Base-by-base conservation (phyloP, 2,888 invertebrate genomes). In the Scaptomyza caliginosa region DNA sequence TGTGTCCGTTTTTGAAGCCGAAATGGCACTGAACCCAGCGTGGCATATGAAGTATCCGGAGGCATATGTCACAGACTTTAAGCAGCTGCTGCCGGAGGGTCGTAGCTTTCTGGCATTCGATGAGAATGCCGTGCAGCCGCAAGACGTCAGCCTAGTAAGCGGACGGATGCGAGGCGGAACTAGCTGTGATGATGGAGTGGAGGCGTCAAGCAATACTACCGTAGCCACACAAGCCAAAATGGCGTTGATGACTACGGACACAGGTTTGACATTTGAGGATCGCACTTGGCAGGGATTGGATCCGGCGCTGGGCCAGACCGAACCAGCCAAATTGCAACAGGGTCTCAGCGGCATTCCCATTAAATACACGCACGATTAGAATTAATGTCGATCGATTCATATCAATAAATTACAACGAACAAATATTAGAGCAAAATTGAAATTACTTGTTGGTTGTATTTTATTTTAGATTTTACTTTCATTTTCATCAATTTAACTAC, bases 1-100 rank as follows among this genome's bases (percentile, higher is more conserved):
- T 48, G 94, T 98, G 0, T 97, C 97, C 19, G 96, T 98, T 0
- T 97, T 95, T 90, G 99, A 99, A 92, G 93, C 99, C 19, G 99
- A 99, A 92, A 93, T 95, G 56, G 96, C 96, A 3, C 91, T 96
- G 16, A 96, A 96, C 90, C 92, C 92, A 3, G 91, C 92, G 1
- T 91, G 93, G 82, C 88, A 90, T 11, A 79, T 88, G 86, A 86
- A 88, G 26, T 93, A 93, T 32, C 92, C 93, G 1, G 94, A 91
- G 43, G 92, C 93, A 3, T 95, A 95, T 89, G 92, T 95, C 26
- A 94, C 95, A 40, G 95, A 98, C 88, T 97, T 96, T 85, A 93
- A 94, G 80, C 93, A 95, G 72, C 92, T 97, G 57, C 90, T 97
- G 32, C 94, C 94, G 11, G 94, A 95, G 70, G 93, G 93, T 19